Conservation (phyloP, 1,140 invertebrate species). For the Carcinoscorpius rotundicauda region DNA sequence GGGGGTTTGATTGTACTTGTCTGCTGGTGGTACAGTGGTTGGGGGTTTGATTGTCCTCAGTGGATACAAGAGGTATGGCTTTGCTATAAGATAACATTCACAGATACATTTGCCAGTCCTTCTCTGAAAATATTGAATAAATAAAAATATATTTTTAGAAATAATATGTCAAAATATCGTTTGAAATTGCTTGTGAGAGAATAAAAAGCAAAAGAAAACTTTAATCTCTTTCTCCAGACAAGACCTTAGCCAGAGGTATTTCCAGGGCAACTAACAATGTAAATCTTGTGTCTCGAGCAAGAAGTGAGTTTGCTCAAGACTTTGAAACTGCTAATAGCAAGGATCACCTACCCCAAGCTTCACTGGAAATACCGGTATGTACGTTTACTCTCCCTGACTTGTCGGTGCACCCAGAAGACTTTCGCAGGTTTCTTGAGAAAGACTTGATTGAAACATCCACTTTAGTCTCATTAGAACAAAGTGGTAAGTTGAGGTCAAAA, state of each 20-base stretch:
- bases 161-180: no score
- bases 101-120: no score
- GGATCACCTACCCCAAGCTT: slow-evolving; percentile 15
- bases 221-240: slow-evolving; percentile 26
- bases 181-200: no score
- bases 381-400: slow-evolving; percentile 77
- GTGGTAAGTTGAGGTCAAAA: slow-evolving; percentile 33
- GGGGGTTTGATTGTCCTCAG: no score
- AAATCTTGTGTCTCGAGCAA: slow-evolving; percentile 57
- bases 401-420: slow-evolving; percentile 55
- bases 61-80: no score
- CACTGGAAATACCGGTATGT: slow-evolving; percentile 50
- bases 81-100: no score
- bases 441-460: slow-evolving; percentile 77
- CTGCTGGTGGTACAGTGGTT: no score
- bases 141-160: no score
- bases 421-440: slow-evolving; percentile 69
- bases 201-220: no score
- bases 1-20: no score
- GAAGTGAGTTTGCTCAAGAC: slow-evolving; percentile 51
- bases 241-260: slow-evolving; percentile 64
- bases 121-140: no score
- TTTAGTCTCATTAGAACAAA: slow-evolving; percentile 61
- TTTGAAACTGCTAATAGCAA: slow-evolving; percentile 35
- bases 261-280: slow-evolving; percentile 70